Evolutionary conservation across 2,888 invertebrate species (phyloP), one percentile per base, ranked within the genome.

Genomic region (Cryptus viduatorius): DNA sequence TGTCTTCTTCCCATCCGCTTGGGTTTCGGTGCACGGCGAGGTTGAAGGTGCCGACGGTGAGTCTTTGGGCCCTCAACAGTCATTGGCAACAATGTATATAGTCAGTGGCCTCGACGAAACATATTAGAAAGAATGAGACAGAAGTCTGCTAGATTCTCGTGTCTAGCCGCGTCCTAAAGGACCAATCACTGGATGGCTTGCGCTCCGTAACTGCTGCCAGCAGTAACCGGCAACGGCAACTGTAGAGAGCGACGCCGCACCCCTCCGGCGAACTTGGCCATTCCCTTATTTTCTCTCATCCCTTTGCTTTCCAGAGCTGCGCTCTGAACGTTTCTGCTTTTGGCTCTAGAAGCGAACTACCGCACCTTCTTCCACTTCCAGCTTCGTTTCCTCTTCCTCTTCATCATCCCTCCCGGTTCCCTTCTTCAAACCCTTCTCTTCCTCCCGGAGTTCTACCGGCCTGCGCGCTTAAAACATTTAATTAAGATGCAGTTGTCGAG

Each of bases 401-500:
- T 29, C 50, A 24, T 19, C 78, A 10, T 61, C 19, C 29, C 3
- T 42, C 53, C 65, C 10, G 4, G 19, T 5, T 29, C 37, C 16
- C 73, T 79, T 19, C 81, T 68, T 73, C 61, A 56, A 69, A 4
- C 44, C 46, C n/a, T 56, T 24, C 16, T 12, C 29, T 3, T 19
- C 24, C 37, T 31, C 78, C 16, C 31, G 16, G 46, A 56, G 69
- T 61, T 44, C 64, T 37, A 56, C 67, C 56, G 56, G 56, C 56
- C 10, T 56, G 50, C 72, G 76, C 79, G 79, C 68, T 86, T 82
- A 69, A 79, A 86, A 84, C 84, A 86, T 86, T 86, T 82, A 82
- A 86, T 84, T 79, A 86, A 84, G 84, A 86, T 82, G 79, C 86
- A 82, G 71, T 86, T 71, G 78, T 81, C 65, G 81, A 71, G 81